Percentiles rank a stretch among this genome's conserved stretches.
These are phyloP conservation scores for Narcine bancroftii DNA, from an alignment of 2,113 vertebrate species.

Conservation along the genomic window DNA sequence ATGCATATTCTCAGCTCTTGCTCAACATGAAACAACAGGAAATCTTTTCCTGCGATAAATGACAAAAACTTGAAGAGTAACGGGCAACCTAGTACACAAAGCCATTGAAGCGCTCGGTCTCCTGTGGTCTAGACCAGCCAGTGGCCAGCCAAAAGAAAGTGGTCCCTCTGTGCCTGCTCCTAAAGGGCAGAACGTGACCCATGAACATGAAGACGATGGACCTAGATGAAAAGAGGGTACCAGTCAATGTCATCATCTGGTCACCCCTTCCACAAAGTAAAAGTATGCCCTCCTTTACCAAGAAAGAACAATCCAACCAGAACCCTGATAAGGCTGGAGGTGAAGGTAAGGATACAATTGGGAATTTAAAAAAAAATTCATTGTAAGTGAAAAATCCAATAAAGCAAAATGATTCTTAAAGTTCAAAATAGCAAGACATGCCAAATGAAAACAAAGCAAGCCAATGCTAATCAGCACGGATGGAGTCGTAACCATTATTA, in stretches of 20 bases:
- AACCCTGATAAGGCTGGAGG: not conserved
- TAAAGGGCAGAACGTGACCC: not conserved
- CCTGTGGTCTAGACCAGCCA: not conserved
- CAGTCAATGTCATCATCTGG: not conserved
- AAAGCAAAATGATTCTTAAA: not conserved
- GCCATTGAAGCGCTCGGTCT: not conserved
- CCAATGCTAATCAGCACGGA: not conserved
- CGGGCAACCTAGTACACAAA: not conserved
- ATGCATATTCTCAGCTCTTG: not conserved
- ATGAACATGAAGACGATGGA: not conserved
- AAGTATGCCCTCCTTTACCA: not conserved
- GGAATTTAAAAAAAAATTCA: not conserved
- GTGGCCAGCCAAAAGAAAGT: not conserved
- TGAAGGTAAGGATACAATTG: not conserved
- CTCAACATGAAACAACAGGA: not conserved
- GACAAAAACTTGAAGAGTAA: not conserved
- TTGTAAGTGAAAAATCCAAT: not conserved
- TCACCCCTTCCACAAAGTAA: not conserved
- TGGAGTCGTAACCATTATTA: not conserved
- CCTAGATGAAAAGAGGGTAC: not conserved
- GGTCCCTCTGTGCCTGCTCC: not conserved
- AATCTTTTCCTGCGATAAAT: not conserved
- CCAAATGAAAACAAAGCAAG: not conserved
- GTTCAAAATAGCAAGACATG: not conserved
- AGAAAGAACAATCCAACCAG: not conserved